Conservation (phyloP, 2,888 invertebrate genomes). For the Eilema depressum region DNA sequence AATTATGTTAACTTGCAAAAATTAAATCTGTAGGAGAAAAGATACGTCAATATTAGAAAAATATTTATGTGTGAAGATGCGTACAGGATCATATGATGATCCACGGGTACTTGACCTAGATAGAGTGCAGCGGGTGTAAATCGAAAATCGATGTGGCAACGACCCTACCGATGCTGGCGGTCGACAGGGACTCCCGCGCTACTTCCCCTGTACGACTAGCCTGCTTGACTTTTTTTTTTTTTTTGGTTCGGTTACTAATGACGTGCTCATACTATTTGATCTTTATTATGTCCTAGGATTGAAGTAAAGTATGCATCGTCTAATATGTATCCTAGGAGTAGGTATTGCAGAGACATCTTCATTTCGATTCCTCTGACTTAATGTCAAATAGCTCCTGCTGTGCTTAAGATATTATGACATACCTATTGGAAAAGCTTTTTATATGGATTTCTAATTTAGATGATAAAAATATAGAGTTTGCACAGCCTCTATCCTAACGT, state of each 20-base stretch:
- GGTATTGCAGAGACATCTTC: neutral
- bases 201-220: neutral
- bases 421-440: neutral
- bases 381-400: neutral
- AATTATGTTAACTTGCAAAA: neutral
- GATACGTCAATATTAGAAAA: slow-evolving; percentile 16
- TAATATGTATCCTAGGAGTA: neutral
- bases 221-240: neutral
- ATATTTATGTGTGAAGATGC: slow-evolving; percentile 19
- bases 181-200: slow-evolving; percentile 67
- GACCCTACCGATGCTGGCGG: slow-evolving; percentile 58
- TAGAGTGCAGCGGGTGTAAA: slow-evolving; percentile 77
- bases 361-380: neutral
- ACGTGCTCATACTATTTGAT: neutral
- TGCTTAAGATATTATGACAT: neutral
- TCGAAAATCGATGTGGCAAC: slow-evolving; percentile 84
- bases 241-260: slow-evolving; percentile 1
- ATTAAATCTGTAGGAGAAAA: neutral
- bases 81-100: slow-evolving; percentile 51
- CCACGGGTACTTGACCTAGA: slow-evolving; percentile 82
- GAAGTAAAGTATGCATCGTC: neutral
- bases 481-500: neutral
- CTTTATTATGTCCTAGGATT: neutral
- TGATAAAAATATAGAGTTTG: neutral
- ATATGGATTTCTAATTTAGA: neutral